A percentile compares a stretch with the other conserved stretches of the same genome.
phyloP scores from a whole-genome alignment of 1,140 invertebrate species.

The Diabrotica undecimpunctata region DNA sequence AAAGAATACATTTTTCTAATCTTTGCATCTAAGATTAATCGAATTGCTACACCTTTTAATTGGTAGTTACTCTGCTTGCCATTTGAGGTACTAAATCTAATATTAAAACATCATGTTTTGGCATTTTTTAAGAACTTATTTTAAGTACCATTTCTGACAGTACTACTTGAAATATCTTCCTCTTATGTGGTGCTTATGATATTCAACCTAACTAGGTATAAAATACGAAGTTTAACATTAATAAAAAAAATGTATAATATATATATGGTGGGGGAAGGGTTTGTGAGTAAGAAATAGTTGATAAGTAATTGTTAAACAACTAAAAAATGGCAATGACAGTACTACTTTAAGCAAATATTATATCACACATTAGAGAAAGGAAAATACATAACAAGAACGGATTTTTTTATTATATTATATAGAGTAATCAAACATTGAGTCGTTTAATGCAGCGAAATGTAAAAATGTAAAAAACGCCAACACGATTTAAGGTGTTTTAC shows the following conservation, averaged over 20 bases:
- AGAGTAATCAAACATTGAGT: neutral
- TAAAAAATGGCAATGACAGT: slow-evolving; percentile 18
- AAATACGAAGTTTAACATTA: slow-evolving; percentile 15
- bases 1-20: too few species aligned
- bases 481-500: too few species aligned
- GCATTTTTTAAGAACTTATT: neutral
- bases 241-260: slow-evolving; percentile 1
- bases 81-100: too few species aligned
- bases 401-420: neutral
- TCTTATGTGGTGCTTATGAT: neutral
- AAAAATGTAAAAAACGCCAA: too few species aligned
- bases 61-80: too few species aligned
- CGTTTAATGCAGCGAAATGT: neutral
- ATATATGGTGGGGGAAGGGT: neutral
- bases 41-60: too few species aligned
- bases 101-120: too few species aligned
- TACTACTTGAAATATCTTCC: neutral
- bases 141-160: neutral
- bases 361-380: slow-evolving; percentile 21
- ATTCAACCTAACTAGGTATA: slow-evolving; percentile 10
- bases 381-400: slow-evolving; percentile 17
- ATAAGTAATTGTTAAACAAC: slow-evolving; percentile 13
- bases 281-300: slow-evolving; percentile 8
- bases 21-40: too few species aligned
- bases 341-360: slow-evolving; percentile 16